Evolutionary conservation across 1,140 invertebrate species (phyloP).

Genomic region (Bombyx mandarina): DNA sequence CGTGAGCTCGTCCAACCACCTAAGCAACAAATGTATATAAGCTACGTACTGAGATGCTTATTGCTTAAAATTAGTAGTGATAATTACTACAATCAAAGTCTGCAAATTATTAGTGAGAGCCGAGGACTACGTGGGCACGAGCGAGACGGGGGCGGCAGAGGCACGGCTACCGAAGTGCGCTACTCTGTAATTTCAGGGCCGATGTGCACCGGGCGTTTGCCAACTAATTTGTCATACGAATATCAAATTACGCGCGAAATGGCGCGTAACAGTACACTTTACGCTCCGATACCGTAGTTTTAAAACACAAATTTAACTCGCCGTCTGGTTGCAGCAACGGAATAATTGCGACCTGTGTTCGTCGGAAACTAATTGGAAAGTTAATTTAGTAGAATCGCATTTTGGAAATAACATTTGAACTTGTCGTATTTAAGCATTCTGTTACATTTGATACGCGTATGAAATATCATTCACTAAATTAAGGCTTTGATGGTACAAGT

Average conservation of each 20-base stretch:
- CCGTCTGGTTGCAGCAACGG: slow-evolving; percentile 29
- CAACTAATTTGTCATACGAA: slow-evolving; percentile 67
- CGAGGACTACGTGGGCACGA: slow-evolving; percentile 9
- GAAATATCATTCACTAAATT: background rate
- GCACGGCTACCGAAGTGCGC: slow-evolving; percentile 10
- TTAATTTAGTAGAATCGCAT: slow-evolving; percentile 44
- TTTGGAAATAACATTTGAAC: slow-evolving; percentile 13
- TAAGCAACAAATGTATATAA: too few species aligned
- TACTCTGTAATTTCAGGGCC: slow-evolving; percentile 54
- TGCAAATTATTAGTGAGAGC: slow-evolving; percentile 21
- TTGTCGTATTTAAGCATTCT: too few species aligned
- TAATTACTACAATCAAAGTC: slow-evolving; percentile 32
- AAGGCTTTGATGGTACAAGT: too few species aligned
- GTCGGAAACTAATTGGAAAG: slow-evolving; percentile 44
- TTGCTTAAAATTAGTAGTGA: too few species aligned
- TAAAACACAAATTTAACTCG: slow-evolving; percentile 62
- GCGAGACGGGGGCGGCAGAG: slow-evolving; percentile 7
- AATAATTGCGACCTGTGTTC: slow-evolving; percentile 39
- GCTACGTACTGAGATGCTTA: too few species aligned
- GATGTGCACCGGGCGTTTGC: slow-evolving; percentile 32
- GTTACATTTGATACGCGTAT: background rate
- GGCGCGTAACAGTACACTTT: slow-evolving; percentile 55
- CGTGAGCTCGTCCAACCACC: too few species aligned
- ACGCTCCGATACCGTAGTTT: slow-evolving; percentile 40
- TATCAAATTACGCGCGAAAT: slow-evolving; percentile 67